Evolutionary conservation across 2,797 vertebrate species (phyloP), one percentile per base, ranked within the genome.

Genomic region (Lagodon rhomboides): DNA sequence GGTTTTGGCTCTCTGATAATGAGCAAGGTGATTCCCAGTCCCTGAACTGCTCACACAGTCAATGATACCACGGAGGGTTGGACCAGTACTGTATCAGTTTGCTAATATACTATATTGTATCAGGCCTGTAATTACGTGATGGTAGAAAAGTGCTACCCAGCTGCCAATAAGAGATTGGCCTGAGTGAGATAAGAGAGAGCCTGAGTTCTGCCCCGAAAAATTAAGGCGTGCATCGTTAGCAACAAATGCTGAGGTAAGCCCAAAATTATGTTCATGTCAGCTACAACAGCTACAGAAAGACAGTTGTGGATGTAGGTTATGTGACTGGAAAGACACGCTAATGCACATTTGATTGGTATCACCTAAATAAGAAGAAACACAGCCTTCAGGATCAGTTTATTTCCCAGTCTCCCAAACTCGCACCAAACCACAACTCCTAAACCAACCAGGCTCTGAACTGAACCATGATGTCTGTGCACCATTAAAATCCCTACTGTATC

Each of bases 1-100:
- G 61, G 67, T 60, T 73, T 75, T 70, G 50, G 60, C 51, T 84
- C 43, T 56, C 60, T 58, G 49, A 68, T 83, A 79, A 82, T 75
- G 67, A 86, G 65, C 38, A 12, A 17, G 13, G 66, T 60, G 69
- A 61, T 60, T 69, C 47, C 27, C 51, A 44, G 22, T 68, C 15
- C 22, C n/a, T 68, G 18, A 8, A 47, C 41, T 17, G 67, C 49
- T 53, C 69, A 49, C 58, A 53, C 4, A 18, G 25, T 51, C 46
- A 56, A 23, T 3, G 25, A 62, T 30, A 49, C 18, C 41, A 43
- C 18, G 12, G 44, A 51, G 41, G 12, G 51, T 72, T 64, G 66
- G 34, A 38, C 9, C 41, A 59, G 38, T 34, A 34, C 13, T 53
- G 20, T 15, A 49, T 22, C 15, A 15, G 18, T 58, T 67, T 72